phyloP scores from a whole-genome alignment of 2,888 invertebrate genomes.

The Erebia epiphron region DNA sequence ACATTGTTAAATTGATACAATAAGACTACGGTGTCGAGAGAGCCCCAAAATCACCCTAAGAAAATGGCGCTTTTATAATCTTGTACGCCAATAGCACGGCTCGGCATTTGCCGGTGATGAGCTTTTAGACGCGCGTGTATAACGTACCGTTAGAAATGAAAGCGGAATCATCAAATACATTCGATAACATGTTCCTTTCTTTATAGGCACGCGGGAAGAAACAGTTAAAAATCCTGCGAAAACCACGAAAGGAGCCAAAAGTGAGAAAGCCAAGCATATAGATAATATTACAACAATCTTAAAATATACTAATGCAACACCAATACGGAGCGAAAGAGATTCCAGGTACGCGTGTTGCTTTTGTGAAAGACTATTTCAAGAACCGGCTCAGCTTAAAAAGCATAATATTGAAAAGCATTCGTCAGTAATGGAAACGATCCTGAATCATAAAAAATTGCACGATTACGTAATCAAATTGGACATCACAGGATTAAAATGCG shows the following conservation, averaged over 20 bases:
- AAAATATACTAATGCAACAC: slow-evolving; percentile 51
- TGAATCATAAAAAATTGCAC: slow-evolving; percentile 34
- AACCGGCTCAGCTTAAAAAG: slow-evolving; percentile 44
- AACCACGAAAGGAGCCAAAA: neutral
- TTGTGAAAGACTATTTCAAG: slow-evolving; percentile 42
- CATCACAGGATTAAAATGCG: slow-evolving; percentile 53
- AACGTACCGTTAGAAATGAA: neutral
- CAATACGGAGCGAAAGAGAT: slow-evolving; percentile 44
- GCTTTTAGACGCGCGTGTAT: too few relatives aligned
- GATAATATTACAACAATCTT: slow-evolving; percentile 45
- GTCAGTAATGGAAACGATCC: slow-evolving; percentile 25
- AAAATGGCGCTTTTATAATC: too few relatives aligned
- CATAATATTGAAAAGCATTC: slow-evolving; percentile 41
- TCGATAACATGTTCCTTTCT: slow-evolving; percentile 20
- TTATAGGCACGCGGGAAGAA: slow-evolving; percentile 4
- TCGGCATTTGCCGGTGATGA: too few relatives aligned
- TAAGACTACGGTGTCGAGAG: too few relatives aligned
- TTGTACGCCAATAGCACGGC: too few relatives aligned
- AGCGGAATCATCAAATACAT: neutral
- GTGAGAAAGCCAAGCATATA: slow-evolving; percentile 41
- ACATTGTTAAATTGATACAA: too few relatives aligned
- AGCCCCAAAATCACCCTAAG: too few relatives aligned
- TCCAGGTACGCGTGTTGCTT: slow-evolving; percentile 47
- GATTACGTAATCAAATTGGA: slow-evolving; percentile 52
- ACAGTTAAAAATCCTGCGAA: neutral